Evolutionary conservation across 2,113 vertebrate genomes (phyloP).

Genomic region (Aviceda subcristata): DNA sequence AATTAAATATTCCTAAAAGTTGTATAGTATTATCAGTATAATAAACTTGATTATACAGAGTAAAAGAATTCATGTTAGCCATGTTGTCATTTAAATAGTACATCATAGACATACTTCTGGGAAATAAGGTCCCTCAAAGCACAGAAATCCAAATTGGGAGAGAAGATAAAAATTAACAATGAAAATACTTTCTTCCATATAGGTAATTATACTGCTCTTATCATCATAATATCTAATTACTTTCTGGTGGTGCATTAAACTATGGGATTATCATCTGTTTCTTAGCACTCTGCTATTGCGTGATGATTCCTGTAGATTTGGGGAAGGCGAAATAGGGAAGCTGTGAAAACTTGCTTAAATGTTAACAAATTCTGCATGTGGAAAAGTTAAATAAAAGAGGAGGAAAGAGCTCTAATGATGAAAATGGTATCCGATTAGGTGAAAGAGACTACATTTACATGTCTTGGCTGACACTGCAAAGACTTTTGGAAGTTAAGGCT

Average conservation of each 20-base stretch:
- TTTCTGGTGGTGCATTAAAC: not conserved
- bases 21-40: not conserved
- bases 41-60: not conserved
- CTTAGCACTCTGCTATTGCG: not conserved
- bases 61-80: not conserved
- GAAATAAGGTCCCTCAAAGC: not conserved
- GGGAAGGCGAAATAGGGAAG: not conserved
- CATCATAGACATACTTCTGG: not conserved
- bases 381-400: not conserved
- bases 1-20: not conserved
- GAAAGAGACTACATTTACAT: not conserved
- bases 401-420: not conserved
- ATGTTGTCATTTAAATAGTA: not conserved
- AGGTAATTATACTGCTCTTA: not conserved
- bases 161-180: not conserved
- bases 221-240: not conserved
- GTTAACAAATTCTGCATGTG: not conserved
- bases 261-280: not conserved
- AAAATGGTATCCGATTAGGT: not conserved
- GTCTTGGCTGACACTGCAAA: not conserved
- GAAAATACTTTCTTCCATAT: not conserved
- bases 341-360: not conserved
- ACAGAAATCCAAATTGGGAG: not conserved
- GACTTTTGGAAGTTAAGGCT: not conserved
- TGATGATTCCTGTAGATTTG: not conserved